Percentiles rank a stretch among this genome's conserved stretches.
These are phyloP conservation scores for Lontra canadensis DNA, from an alignment of 2,113 vertebrate species.

Conservation along the genomic window DNA sequence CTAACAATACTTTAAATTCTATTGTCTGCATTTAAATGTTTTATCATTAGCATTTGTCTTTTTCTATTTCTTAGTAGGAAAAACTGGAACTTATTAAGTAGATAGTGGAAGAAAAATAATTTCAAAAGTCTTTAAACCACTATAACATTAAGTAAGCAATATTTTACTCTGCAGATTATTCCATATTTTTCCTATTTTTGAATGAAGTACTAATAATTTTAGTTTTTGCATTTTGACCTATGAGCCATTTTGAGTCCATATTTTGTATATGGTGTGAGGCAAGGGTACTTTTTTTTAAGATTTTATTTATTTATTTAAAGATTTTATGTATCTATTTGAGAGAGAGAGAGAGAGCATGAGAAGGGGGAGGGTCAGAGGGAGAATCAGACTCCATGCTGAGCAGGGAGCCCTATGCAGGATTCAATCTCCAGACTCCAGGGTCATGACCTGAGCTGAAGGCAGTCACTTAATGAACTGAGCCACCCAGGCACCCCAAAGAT, in stretches of 20 bases:
- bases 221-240: not conserved
- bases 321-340: too few relatives aligned
- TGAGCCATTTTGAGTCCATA: not conserved
- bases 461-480: too few relatives aligned
- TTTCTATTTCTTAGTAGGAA: not conserved
- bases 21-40: not conserved
- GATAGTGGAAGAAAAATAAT: not conserved
- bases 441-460: too few relatives aligned
- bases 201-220: not conserved
- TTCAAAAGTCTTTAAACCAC: not conserved
- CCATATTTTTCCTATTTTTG: not conserved
- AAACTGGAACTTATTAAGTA: not conserved
- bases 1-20: not conserved
- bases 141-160: not conserved
- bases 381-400: too few relatives aligned
- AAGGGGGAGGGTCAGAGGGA: too few relatives aligned
- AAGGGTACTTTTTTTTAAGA: not conserved
- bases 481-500: too few relatives aligned
- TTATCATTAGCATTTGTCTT: not conserved
- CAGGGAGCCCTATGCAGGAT: too few relatives aligned
- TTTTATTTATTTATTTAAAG: too few relatives aligned
- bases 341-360: too few relatives aligned
- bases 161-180: not conserved
- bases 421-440: too few relatives aligned
- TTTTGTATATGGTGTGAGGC: not conserved